Conservation (phyloP, 2,797 vertebrate species). For the Eupleurogrammus muticus region DNA sequence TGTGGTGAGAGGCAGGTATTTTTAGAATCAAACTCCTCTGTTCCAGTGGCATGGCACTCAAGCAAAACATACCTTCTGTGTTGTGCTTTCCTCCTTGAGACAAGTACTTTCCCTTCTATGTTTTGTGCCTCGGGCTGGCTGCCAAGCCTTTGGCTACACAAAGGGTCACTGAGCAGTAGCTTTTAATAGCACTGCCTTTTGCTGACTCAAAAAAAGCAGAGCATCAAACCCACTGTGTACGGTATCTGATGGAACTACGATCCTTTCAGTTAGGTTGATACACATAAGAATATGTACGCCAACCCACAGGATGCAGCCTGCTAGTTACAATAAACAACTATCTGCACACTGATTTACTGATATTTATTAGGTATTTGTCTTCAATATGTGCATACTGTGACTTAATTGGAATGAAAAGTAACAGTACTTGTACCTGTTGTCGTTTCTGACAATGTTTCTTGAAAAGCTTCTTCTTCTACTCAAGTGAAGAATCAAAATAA, state of each 20-base stretch:
- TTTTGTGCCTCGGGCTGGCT: constrained; percentile 62
- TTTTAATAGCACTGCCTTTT: constrained; percentile 67
- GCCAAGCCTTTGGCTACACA: constrained; percentile 67
- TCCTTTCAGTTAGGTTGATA: not conserved
- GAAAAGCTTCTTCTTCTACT: too few relatives aligned
- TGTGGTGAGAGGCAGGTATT: constrained; percentile 76
- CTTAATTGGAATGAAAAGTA: too few relatives aligned
- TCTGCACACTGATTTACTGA: not conserved
- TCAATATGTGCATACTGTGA: not conserved
- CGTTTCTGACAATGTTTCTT: too few relatives aligned
- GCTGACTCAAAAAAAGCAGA: constrained; percentile 57
- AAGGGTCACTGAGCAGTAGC: constrained; percentile 70
- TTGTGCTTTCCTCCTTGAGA: constrained; percentile 79
- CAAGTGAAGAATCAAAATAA: too few relatives aligned
- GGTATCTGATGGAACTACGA: constrained; percentile 11
- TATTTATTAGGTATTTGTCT: not conserved
- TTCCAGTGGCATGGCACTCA: constrained; percentile 77
- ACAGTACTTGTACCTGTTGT: too few relatives aligned
- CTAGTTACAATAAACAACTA: not conserved
- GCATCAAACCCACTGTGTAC: constrained; percentile 15
- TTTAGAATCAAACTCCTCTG: constrained; percentile 78
- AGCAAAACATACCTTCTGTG: constrained; percentile 79
- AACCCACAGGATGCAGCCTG: not conserved
- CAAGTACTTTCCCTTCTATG: constrained; percentile 75
- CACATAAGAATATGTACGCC: constrained; percentile 14